Conservation (phyloP, 2,113 vertebrate species). For the Hemicordylus capensis region DNA sequence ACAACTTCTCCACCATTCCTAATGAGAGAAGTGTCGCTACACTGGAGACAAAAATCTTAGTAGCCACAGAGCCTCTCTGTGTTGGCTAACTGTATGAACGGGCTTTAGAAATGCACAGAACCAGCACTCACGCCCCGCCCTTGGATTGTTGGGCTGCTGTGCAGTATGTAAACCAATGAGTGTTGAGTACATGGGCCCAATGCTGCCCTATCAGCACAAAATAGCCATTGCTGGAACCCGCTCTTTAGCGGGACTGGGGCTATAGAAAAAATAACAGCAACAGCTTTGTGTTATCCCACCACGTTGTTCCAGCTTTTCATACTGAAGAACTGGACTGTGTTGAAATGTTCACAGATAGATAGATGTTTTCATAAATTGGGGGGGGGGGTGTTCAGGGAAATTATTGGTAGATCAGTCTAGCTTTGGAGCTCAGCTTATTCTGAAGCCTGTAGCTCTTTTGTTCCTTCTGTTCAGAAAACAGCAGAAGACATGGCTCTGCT, state of each 20-base stretch:
- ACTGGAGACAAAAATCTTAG: too few species aligned
- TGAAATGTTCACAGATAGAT: neutral
- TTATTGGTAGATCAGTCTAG: neutral
- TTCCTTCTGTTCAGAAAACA: neutral
- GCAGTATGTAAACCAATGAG: too few species aligned
- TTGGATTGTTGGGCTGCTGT: too few species aligned
- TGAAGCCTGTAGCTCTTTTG: neutral
- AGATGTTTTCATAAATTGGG: neutral
- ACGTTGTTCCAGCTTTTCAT: neutral
- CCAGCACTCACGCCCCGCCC: too few species aligned
- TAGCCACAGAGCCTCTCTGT: too few species aligned
- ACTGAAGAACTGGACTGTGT: neutral
- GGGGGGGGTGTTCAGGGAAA: neutral
- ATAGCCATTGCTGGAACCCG: neutral
- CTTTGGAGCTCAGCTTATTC: neutral
- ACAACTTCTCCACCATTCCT: too few species aligned
- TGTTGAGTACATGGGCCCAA: neutral
- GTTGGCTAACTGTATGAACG: too few species aligned
- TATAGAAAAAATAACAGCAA: neutral
- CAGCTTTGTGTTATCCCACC: too few species aligned
- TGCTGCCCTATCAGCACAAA: neutral
- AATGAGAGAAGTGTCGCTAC: too few species aligned
- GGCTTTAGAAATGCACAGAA: too few species aligned
- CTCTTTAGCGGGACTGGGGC: neutral
- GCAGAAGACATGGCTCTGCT: neutral